These are phyloP conservation scores for Recurvirostra avosetta DNA, from an alignment of 2,113 vertebrate species.

Conservation along the genomic window DNA sequence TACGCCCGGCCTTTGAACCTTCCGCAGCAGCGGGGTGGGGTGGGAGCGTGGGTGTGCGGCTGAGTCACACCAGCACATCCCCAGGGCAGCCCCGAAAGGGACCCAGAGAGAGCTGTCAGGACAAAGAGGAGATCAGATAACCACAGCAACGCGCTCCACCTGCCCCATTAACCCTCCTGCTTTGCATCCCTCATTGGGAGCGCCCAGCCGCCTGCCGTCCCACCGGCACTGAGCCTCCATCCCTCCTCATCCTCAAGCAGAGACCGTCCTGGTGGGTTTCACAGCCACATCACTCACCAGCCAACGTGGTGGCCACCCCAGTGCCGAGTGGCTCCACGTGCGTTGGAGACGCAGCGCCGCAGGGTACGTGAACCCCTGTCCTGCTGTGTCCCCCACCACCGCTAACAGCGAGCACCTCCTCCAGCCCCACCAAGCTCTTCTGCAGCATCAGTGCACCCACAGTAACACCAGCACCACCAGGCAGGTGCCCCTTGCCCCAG, in stretches of 20 bases:
- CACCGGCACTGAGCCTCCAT: rapidly evolving
- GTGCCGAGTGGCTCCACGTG: rapidly evolving
- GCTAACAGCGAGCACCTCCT: background rate
- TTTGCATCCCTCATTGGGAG: rapidly evolving
- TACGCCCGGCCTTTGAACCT: background rate
- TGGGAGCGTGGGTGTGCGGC: background rate
- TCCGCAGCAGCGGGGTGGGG: background rate
- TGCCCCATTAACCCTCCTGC: background rate
- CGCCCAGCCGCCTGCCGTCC: rapidly evolving
- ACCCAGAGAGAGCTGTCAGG: background rate
- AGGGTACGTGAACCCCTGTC: rapidly evolving
- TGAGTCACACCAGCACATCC: background rate
- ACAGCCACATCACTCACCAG: background rate
- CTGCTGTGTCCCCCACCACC: rapidly evolving
- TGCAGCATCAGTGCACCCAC: background rate
- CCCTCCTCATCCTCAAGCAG: background rate
- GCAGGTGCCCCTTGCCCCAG: rapidly evolving
- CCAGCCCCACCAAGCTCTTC: background rate
- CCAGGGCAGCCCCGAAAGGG: background rate
- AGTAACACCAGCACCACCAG: background rate
- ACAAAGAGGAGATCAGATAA: background rate
- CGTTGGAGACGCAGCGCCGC: rapidly evolving
- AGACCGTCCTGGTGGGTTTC: rapidly evolving
- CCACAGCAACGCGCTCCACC: background rate
- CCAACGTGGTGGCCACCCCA: rapidly evolving